Conservation (phyloP, 2,113 vertebrate genomes). For the Cardinalis cardinalis region DNA sequence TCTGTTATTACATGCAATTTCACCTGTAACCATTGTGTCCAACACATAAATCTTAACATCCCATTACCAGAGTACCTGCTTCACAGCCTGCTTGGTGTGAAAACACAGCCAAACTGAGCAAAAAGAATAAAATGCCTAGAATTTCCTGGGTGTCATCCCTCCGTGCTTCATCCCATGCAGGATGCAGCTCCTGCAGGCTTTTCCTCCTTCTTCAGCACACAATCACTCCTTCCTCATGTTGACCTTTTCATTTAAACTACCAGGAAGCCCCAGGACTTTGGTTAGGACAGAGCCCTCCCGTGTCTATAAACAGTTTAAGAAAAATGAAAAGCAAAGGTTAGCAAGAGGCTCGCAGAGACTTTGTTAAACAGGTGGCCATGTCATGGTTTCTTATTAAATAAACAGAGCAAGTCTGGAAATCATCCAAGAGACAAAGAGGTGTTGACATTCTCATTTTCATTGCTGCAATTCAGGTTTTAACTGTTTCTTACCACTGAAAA, state of each 20-base stretch:
- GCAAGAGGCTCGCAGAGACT: background rate
- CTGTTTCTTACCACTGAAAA: background rate
- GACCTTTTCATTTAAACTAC: constrained; percentile 25
- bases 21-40: background rate
- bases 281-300: background rate
- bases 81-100: background rate
- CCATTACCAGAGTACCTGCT: background rate
- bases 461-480: constrained; percentile 14
- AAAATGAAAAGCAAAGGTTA: constrained; percentile 27
- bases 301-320: background rate
- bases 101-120: background rate
- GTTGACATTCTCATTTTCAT: constrained; percentile 20
- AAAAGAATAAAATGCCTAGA: background rate
- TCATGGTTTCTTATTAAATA: constrained; percentile 17
- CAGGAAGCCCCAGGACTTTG: background rate
- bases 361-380: background rate
- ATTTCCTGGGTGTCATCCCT: background rate
- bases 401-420: constrained; percentile 6
- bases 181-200: background rate
- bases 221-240: background rate
- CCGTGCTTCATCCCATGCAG: accelerated
- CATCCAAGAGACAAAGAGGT: constrained; percentile 4
- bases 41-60: background rate
- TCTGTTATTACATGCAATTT: background rate
- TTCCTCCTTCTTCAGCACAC: background rate